Conservation (phyloP, 1,140 invertebrate genomes). For the Colletes latitarsis region DNA sequence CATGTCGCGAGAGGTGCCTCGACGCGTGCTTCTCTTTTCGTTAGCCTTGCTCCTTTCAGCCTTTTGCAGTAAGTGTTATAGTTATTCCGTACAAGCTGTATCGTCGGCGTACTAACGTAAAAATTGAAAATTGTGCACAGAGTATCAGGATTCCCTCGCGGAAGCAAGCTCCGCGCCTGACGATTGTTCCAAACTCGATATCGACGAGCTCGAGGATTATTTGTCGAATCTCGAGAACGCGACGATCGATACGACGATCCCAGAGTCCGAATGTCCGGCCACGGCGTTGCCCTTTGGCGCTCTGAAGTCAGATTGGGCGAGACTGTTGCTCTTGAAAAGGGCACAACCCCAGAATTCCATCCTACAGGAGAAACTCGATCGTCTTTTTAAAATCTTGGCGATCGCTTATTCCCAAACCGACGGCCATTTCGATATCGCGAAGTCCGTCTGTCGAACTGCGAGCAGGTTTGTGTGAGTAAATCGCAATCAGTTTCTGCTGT, state of each 20-base stretch:
- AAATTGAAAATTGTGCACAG: background rate
- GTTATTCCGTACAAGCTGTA: background rate
- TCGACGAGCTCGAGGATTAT: constrained; percentile 47
- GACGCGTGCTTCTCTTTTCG: background rate
- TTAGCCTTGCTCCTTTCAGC: background rate
- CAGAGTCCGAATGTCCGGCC: constrained; percentile 35
- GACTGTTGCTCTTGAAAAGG: constrained; percentile 56
- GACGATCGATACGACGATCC: constrained; percentile 42
- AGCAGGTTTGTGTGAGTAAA: background rate
- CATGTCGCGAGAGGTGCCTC: constrained; percentile 42
- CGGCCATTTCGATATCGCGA: constrained; percentile 27
- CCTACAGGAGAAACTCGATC: constrained; percentile 55
- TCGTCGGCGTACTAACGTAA: too few relatives aligned
- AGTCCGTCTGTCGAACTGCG: too few relatives aligned
- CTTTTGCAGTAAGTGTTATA: constrained; percentile 35
- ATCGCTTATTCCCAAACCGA: constrained; percentile 54
- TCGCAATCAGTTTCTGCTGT: too few relatives aligned
- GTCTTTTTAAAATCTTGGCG: constrained; percentile 59
- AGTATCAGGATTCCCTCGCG: background rate
- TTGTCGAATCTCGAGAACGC: constrained; percentile 43
- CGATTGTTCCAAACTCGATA: constrained; percentile 41
- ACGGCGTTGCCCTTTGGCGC: constrained; percentile 59
- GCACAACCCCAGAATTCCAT: constrained; percentile 52
- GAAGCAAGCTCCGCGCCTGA: background rate
- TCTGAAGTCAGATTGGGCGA: constrained; percentile 63